Percentiles rank a stretch among this genome's conserved stretches.
phyloP scores from a whole-genome alignment of 2,113 vertebrate genomes.

The Bufo gargarizans region DNA sequence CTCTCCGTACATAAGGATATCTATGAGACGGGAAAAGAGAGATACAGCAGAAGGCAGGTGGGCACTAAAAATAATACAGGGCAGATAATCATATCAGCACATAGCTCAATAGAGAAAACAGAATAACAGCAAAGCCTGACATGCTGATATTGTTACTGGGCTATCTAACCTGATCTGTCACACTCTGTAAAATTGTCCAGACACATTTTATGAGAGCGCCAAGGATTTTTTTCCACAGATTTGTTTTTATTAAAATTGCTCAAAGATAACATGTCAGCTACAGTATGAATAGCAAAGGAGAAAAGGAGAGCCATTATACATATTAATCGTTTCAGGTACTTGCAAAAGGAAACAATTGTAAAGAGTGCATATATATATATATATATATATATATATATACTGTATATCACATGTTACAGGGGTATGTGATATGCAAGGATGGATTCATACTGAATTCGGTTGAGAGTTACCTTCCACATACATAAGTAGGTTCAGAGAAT shows the following conservation, averaged over 20 bases:
- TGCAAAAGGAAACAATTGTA: not conserved
- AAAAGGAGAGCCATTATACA: not conserved
- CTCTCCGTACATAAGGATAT: not conserved
- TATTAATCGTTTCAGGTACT: not conserved
- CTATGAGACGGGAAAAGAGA: not conserved
- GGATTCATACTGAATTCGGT: no score
- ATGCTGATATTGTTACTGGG: not conserved
- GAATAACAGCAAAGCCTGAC: not conserved
- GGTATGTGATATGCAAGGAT: no score
- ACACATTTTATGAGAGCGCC: not conserved
- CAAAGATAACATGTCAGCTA: slow-evolving; percentile 1
- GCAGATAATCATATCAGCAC: slow-evolving; percentile 22
- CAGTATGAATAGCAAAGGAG: not conserved
- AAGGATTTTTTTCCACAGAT: not conserved
- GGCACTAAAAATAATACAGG: not conserved
- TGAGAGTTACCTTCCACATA: no score
- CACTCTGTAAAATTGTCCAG: slow-evolving; percentile 8
- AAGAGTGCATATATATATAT: not conserved
- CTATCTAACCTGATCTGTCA: slow-evolving; percentile 26
- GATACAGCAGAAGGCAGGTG: slow-evolving; percentile 4
- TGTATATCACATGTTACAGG: no score
- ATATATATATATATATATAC: not conserved
- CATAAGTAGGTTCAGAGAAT: no score
- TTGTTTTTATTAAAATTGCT: slow-evolving; percentile 21
- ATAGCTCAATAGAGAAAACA: slow-evolving; percentile 13